A percentile compares a stretch with the other conserved stretches of the same genome.
These are phyloP conservation scores for Drymodes brunneopygia DNA, from an alignment of 2,113 vertebrate species.

Conservation along the genomic window DNA sequence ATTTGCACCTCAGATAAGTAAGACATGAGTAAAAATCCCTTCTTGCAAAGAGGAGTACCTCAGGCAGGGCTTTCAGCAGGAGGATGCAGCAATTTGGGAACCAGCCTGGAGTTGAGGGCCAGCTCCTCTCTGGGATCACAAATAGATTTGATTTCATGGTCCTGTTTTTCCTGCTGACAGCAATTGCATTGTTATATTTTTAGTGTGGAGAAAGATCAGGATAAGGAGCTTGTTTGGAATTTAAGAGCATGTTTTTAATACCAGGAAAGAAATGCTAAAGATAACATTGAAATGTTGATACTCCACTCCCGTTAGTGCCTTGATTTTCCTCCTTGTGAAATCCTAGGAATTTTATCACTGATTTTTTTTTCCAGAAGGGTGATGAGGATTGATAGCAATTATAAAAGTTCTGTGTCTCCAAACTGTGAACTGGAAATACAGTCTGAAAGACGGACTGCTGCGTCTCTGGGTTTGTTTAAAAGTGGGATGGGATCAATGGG, in stretches of 20 bases:
- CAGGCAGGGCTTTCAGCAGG: neutral
- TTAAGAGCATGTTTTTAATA: neutral
- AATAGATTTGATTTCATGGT: neutral
- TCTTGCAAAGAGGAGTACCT: neutral
- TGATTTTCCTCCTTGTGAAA: neutral
- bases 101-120: neutral
- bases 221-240: neutral
- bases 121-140: neutral
- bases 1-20: neutral
- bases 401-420: neutral
- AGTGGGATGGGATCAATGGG: neutral
- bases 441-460: neutral
- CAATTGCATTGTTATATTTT: neutral
- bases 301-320: neutral
- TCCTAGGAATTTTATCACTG: neutral
- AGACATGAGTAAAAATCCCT: neutral
- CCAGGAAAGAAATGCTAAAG: neutral
- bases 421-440: neutral
- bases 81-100: neutral
- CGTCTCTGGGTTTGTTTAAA: neutral
- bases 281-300: neutral
- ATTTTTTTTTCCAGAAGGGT: neutral
- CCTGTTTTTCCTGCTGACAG: neutral
- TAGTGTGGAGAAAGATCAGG: neutral
- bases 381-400: neutral